Conservation (phyloP, 1,140 invertebrate species). For the Ericerus pela region DNA sequence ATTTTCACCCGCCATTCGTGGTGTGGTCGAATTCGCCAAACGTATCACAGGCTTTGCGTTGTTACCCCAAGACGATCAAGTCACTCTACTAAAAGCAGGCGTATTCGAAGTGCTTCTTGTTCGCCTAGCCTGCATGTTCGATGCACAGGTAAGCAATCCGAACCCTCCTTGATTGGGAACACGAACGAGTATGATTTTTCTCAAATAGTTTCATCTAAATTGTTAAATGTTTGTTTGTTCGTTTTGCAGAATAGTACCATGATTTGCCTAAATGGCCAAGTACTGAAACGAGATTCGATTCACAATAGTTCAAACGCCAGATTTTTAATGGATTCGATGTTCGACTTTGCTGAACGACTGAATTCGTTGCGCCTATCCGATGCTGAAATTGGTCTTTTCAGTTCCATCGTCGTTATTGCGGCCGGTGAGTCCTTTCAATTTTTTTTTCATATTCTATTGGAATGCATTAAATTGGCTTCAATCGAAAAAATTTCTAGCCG, state of each 20-base stretch:
- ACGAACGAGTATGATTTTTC: not conserved
- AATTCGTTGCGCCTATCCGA: slow-evolving; percentile 79
- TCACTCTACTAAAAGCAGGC: slow-evolving; percentile 87
- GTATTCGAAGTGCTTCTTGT: slow-evolving; percentile 89
- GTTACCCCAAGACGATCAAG: slow-evolving; percentile 89
- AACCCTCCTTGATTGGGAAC: not conserved
- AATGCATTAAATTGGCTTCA: too few relatives aligned
- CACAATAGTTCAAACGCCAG: slow-evolving; percentile 79
- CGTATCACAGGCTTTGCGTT: slow-evolving; percentile 90
- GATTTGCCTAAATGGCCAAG: slow-evolving; percentile 82
- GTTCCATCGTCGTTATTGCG: slow-evolving; percentile 85
- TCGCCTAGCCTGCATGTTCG: slow-evolving; percentile 84
- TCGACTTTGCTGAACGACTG: slow-evolving; percentile 90
- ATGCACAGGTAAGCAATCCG: slow-evolving; percentile 42
- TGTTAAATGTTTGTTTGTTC: not conserved
- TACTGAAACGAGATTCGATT: slow-evolving; percentile 75
- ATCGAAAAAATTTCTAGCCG: too few relatives aligned
- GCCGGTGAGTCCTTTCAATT: slow-evolving; percentile 40
- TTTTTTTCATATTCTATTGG: too few relatives aligned
- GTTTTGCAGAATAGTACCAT: slow-evolving; percentile 58
- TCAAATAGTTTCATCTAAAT: not conserved
- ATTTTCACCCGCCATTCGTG: slow-evolving; percentile 88
- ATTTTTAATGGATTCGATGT: slow-evolving; percentile 91
- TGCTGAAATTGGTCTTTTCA: slow-evolving; percentile 85
- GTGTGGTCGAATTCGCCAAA: slow-evolving; percentile 94